These are phyloP conservation scores for Puma concolor DNA, from an alignment of 2,113 vertebrate genomes.

Conservation along the genomic window DNA sequence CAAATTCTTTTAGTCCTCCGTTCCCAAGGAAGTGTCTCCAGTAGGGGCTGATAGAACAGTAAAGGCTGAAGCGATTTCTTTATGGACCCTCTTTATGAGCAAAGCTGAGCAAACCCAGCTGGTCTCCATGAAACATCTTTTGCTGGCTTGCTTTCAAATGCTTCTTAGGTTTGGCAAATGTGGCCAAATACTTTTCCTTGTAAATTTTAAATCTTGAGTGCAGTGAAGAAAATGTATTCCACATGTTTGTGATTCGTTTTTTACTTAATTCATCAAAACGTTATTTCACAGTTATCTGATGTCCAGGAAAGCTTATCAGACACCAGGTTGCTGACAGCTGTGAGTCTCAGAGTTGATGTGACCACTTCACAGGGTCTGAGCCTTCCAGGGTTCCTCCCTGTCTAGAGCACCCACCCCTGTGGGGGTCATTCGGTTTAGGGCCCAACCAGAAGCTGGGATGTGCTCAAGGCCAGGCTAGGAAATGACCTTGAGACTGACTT, in stretches of 20 bases:
- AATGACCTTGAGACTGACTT: background rate
- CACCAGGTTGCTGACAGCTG: constrained; percentile 61
- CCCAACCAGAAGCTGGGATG: constrained; percentile 20
- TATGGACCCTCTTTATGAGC: constrained; percentile 48
- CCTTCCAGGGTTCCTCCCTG: background rate
- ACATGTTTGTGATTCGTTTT: constrained; percentile 75
- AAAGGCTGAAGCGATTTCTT: background rate
- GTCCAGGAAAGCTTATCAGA: constrained; percentile 52
- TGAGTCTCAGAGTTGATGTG: background rate
- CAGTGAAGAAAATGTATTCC: constrained; percentile 72
- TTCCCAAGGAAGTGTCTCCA: background rate
- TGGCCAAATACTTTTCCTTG: constrained; percentile 70
- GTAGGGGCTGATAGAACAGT: fast-evolving
- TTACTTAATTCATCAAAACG: constrained; percentile 74
- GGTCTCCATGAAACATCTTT: constrained; percentile 32
- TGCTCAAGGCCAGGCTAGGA: background rate
- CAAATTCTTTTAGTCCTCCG: fast-evolving
- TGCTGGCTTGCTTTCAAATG: constrained; percentile 74
- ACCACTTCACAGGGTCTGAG: background rate
- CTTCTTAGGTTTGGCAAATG: constrained; percentile 73
- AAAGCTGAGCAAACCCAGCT: constrained; percentile 59
- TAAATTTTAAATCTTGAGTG: constrained; percentile 72
- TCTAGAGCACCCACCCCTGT: background rate
- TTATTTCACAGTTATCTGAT: constrained; percentile 65
- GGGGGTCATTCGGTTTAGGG: background rate